Evolutionary conservation across 2,113 vertebrate species (phyloP).

Genomic region (Polyodon spathula): DNA sequence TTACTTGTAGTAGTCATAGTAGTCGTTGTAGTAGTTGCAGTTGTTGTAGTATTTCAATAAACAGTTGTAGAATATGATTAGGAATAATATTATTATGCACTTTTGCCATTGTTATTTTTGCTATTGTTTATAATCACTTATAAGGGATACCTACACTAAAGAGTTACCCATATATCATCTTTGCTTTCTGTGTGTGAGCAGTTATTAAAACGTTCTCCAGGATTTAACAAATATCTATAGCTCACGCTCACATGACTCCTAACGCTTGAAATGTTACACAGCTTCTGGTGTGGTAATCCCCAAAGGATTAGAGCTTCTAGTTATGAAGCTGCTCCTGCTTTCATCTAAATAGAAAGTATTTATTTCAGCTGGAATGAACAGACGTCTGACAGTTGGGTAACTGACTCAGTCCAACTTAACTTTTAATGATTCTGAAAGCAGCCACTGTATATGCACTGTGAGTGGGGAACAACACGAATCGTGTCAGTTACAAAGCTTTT

Average conservation of each 20-base stretch:
- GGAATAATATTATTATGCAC: too few species aligned
- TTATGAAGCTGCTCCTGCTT: not conserved
- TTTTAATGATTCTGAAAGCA: slow-evolving; percentile 1
- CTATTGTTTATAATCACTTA: too few species aligned
- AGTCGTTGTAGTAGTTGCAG: too few species aligned
- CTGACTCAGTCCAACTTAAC: not conserved
- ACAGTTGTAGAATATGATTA: too few species aligned
- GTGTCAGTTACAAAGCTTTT: too few species aligned
- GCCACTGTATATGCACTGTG: not conserved
- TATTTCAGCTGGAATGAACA: not conserved
- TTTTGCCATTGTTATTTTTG: too few species aligned
- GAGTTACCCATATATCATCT: too few species aligned
- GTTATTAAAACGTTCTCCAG: not conserved
- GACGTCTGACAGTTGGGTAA: not conserved
- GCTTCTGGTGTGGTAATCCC: not conserved
- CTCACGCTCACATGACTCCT: not conserved
- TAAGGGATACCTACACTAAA: too few species aligned
- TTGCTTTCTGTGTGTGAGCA: not conserved
- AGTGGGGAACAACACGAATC: not conserved
- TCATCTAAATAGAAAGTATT: not conserved
- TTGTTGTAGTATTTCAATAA: too few species aligned
- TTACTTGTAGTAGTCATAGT: too few species aligned
- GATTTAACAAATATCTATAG: not conserved
- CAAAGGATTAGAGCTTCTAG: not conserved
- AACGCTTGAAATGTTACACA: not conserved